Base-by-base conservation (phyloP, 2,888 invertebrate species). In the Orchesella flavescens region DNA sequence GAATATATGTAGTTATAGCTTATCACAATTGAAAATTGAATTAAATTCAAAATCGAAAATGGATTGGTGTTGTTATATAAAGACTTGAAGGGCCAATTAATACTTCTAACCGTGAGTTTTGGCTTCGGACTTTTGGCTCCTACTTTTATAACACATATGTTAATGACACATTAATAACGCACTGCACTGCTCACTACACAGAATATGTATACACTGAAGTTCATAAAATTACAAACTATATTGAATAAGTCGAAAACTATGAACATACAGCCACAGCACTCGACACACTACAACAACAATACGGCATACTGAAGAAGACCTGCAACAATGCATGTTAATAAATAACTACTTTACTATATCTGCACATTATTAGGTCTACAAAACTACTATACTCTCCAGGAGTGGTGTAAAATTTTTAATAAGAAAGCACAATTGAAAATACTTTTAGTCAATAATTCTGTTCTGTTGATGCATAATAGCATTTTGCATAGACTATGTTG, bases 361-460 rank as follows among this genome's bases (percentile, higher is more conserved):
- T 53, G 17, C 34, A 34, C 34, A 34, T 34, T 34, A 7, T 34
- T 34, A 34, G 43, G 34, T 15, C n/a, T 49, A 68, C 46, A 59
- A 15, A 65, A 68, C 68, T 49, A 49, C 53, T 53, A 55, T n/a
- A 59, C 73, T 73, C 73, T 73, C 73, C 73, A 73, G 73, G 73
- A 73, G 73, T 23, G 34, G 34, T 53, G 15, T 73, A 21, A 61
- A 73, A 73, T 53, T 46, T 57, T 59, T 34, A 71, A 53, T 17
- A 55, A n/a, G n/a, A 21, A 49, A 21, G 49, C 21, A 68, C 34
- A 68, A 49, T 10, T 68, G 7, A 71, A 24, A 15, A 23, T 53
- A 71, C 55, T 71, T 71, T 53, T 7, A 49, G 49, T 49, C 49
- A 49, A 49, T 49, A 68, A 68, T 71, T 53, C 69, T 55, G 23